Conservation (phyloP, 1,140 invertebrate species). For the Agrypnia vestita region DNA sequence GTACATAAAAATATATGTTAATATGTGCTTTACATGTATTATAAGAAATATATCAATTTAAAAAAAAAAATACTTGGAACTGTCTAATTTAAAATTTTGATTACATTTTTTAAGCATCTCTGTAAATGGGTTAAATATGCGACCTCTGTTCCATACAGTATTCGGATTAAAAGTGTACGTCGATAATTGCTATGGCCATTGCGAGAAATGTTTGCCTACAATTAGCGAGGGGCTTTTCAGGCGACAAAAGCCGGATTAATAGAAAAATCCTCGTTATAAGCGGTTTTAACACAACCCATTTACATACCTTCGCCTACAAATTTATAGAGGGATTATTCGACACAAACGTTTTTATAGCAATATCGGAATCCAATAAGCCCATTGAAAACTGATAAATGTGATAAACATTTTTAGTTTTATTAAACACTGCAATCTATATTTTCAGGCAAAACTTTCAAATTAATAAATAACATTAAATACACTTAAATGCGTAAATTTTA, state of each 20-base stretch:
- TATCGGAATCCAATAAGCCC: constrained; percentile 18
- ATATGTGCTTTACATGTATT: too few species aligned
- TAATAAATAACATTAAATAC: too few species aligned
- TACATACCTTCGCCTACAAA: constrained; percentile 15
- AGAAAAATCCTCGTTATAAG: constrained; percentile 36
- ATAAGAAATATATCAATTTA: too few species aligned
- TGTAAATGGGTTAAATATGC: neutral
- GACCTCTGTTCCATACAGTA: neutral
- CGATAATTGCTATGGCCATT: constrained; percentile 13
- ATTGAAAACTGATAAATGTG: neutral
- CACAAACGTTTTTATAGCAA: neutral
- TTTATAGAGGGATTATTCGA: constrained; percentile 24
- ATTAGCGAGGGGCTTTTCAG: constrained; percentile 27
- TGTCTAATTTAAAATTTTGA: too few species aligned
- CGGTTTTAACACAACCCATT: constrained; percentile 36
- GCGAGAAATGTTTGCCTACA: constrained; percentile 16
- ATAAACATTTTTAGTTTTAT: too few species aligned
- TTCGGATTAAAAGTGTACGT: neutral
- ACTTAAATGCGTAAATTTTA: too few species aligned
- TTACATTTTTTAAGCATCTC: too few species aligned
- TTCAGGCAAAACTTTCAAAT: too few species aligned
- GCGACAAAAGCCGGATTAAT: constrained; percentile 40
- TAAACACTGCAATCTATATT: too few species aligned
- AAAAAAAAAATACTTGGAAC: too few species aligned
- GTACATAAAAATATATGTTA: too few species aligned